phyloP scores from a whole-genome alignment of 2,797 vertebrate genomes.

The Sebastolobus alascanus region DNA sequence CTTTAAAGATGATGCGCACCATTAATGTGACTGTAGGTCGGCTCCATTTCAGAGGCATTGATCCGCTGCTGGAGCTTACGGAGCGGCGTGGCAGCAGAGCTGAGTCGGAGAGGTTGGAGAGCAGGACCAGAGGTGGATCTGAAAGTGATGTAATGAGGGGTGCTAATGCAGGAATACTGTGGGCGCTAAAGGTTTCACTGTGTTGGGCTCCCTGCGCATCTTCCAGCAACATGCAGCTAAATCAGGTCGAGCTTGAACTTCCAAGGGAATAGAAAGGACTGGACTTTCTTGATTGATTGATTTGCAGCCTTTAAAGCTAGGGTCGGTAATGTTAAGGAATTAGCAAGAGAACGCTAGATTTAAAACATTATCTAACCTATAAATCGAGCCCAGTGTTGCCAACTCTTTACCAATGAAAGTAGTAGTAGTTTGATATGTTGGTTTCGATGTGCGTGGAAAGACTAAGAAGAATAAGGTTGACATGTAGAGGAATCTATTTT shows the following conservation, averaged over 20 bases:
- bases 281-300: background rate
- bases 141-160: slow-evolving; percentile 29
- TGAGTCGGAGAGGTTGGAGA: slow-evolving; percentile 11
- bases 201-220: background rate
- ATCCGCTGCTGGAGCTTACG: slow-evolving; percentile 68
- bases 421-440: background rate
- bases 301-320: background rate
- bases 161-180: slow-evolving; percentile 17
- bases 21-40: slow-evolving; percentile 80
- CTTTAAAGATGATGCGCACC: slow-evolving; percentile 82
- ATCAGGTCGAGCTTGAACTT: background rate
- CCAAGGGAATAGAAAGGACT: background rate
- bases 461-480: background rate
- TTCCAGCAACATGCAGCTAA: background rate
- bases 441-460: background rate
- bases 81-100: slow-evolving; percentile 36
- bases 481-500: slow-evolving; percentile 24
- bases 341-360: no score
- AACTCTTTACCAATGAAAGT: no score
- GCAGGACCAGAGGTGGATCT: slow-evolving; percentile 7
- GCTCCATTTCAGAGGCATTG: slow-evolving; percentile 85
- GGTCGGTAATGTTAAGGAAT: no score
- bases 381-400: no score
- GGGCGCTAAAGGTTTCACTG: background rate
- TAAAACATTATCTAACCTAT: no score